Percentiles rank a stretch among this genome's conserved stretches.
Evolutionary conservation across 2,113 vertebrate genomes (phyloP).

Genomic region (Lampris incognitus): DNA sequence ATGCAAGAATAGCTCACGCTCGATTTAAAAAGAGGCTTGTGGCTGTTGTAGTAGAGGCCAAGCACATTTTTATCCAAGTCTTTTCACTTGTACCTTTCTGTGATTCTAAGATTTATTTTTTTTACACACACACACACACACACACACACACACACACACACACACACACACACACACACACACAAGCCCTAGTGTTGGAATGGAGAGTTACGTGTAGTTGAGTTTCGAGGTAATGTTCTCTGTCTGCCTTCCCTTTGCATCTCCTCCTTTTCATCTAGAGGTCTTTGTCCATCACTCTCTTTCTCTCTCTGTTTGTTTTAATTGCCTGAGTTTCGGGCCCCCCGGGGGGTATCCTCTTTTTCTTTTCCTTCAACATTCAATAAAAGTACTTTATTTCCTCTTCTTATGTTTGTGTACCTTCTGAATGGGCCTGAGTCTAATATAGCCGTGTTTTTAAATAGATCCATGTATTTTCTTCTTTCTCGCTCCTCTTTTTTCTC

Average conservation of each 20-base stretch:
- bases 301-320: constrained; percentile 64
- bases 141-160: neutral
- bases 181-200: constrained; percentile 32
- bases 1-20: neutral
- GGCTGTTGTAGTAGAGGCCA: no score
- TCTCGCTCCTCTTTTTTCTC: constrained; percentile 76
- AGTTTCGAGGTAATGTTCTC: constrained; percentile 64
- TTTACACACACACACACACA: neutral
- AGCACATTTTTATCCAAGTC: no score
- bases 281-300: constrained; percentile 60
- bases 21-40: neutral
- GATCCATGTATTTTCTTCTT: constrained; percentile 83
- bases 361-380: constrained; percentile 63
- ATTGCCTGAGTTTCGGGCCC: constrained; percentile 71
- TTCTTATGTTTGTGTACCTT: constrained; percentile 59
- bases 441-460: constrained; percentile 81
- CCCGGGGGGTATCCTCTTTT: constrained; percentile 44
- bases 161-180: neutral
- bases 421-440: constrained; percentile 78
- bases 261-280: constrained; percentile 71
- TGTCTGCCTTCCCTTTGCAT: constrained; percentile 72
- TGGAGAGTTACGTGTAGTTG: constrained; percentile 29
- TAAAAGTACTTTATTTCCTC: constrained; percentile 27
- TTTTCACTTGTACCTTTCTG: no score
- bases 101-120: neutral